Conservation (phyloP, 2,113 vertebrate species). For the Pluvianellus socialis region DNA sequence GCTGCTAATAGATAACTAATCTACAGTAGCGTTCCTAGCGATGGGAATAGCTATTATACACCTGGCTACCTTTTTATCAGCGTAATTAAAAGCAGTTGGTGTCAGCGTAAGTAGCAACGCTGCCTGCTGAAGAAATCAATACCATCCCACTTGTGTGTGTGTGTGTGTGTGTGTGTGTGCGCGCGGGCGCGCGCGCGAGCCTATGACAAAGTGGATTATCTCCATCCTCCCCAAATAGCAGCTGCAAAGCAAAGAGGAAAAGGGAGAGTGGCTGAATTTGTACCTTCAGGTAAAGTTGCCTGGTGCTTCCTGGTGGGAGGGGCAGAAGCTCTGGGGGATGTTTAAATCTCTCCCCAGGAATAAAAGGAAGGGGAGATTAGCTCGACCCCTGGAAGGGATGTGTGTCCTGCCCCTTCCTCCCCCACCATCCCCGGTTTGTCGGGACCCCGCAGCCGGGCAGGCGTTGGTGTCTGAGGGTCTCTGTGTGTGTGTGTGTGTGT, state of each 20-base stretch:
- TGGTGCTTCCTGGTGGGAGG: conserved; percentile 42
- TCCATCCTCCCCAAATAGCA: conserved; percentile 22
- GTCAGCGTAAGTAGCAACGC: neutral
- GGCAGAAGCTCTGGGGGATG: conserved; percentile 10
- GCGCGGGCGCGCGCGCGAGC: neutral
- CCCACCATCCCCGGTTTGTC: neutral
- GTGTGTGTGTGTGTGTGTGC: neutral
- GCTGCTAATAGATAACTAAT: neutral
- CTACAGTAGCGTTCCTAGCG: neutral
- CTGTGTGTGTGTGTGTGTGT: neutral
- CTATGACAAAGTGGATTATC: conserved; percentile 49
- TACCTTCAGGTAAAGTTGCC: conserved; percentile 41
- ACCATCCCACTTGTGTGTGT: neutral
- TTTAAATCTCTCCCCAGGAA: neutral
- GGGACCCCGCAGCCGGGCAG: neutral
- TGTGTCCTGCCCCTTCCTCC: neutral
- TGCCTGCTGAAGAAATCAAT: neutral
- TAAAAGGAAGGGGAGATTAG: conserved; percentile 29
- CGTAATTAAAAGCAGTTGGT: neutral
- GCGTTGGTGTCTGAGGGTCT: neutral
- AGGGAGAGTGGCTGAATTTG: conserved; percentile 61
- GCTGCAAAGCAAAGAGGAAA: conserved; percentile 31
- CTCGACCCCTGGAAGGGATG: neutral
- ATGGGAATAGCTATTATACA: neutral
- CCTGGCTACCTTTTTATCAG: neutral